phyloP scores from a whole-genome alignment of 2,888 invertebrate species.

The Baccha elongata region DNA sequence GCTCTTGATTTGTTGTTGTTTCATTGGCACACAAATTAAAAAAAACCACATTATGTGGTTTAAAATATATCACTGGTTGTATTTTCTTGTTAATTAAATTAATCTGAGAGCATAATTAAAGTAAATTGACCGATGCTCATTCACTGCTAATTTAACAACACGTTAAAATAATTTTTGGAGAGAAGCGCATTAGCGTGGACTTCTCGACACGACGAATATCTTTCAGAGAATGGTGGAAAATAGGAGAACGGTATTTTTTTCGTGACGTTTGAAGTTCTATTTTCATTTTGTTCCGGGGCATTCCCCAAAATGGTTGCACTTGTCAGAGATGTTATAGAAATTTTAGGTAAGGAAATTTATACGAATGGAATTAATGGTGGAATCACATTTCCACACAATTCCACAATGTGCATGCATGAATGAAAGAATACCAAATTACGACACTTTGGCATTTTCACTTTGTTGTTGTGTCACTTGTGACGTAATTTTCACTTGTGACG shows the following conservation, averaged over 20 bases:
- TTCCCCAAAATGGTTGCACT: neutral
- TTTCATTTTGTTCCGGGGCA: conserved; percentile 2
- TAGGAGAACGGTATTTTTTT: neutral
- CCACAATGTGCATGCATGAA: too few species aligned
- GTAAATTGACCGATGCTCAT: conserved; percentile 12
- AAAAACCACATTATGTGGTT: neutral
- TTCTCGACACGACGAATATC: neutral
- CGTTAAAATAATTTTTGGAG: neutral
- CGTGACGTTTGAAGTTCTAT: neutral
- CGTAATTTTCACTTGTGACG: too few species aligned
- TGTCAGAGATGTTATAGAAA: conserved; percentile 1
- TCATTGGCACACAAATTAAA: neutral
- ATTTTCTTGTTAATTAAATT: neutral
- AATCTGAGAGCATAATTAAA: neutral
- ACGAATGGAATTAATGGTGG: neutral
- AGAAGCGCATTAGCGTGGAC: neutral
- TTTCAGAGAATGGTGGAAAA: neutral
- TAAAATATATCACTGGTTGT: neutral
- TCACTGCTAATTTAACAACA: neutral
- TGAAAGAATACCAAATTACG: too few species aligned
- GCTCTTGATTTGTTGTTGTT: conserved; percentile 7
- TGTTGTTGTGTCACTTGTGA: too few species aligned
- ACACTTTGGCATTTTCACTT: too few species aligned
- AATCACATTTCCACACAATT: too few species aligned
- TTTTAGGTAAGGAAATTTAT: too few species aligned